Base-by-base conservation (phyloP, 2,888 invertebrate genomes). In the Mesochorus sp. region DNA sequence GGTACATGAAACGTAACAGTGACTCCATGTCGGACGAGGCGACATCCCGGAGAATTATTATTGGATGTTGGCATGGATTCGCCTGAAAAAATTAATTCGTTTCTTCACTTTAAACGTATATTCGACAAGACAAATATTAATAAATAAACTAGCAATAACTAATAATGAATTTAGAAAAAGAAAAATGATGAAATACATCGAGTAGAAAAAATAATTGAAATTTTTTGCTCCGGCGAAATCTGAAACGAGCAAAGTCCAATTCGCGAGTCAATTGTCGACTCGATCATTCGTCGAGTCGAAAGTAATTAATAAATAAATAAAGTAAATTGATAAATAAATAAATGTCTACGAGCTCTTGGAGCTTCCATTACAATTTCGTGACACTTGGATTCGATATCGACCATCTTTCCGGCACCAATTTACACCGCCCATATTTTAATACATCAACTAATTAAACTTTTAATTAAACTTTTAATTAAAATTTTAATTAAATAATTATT, bases 1-100 rank as follows among this genome's bases (percentile, higher is more conserved):
- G 96, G 91, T 97, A 97, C 96, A 97, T 97, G 92, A 97, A 97
- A 91, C 96, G 95, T 86, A 97, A 93, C 86, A 97, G 93, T 89
- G 96, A 96, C 89, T 96, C 96, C 94, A 97, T 96, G 88, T 97
- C 96, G 89, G 96, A 95, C 87, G 96, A 95, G 87, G 96, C 95
- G 19, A 97, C 96, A 91, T 97, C 97, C 88, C 96, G 93, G 81
- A 97, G 93, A 87, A 97, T 97, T 83, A 97, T 96, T 86, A 97
- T 97, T 53, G 97, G 97, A 91, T 97, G 97, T 91, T 96, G 96
- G 92, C 97, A 97, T 81, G 97, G 97, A 91, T 97, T 97, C 70
- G 96, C 96, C 92, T 92, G 84, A 3, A 88, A 88, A 44, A 24
- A 26, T 21, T 31, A 26, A 17, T n/a, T n/a, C n/a, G n/a, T n/a